A percentile compares a stretch with the other conserved stretches of the same genome.
Evolutionary conservation across 1,140 invertebrate species (phyloP).

Genomic region (Bombus pascuorum): DNA sequence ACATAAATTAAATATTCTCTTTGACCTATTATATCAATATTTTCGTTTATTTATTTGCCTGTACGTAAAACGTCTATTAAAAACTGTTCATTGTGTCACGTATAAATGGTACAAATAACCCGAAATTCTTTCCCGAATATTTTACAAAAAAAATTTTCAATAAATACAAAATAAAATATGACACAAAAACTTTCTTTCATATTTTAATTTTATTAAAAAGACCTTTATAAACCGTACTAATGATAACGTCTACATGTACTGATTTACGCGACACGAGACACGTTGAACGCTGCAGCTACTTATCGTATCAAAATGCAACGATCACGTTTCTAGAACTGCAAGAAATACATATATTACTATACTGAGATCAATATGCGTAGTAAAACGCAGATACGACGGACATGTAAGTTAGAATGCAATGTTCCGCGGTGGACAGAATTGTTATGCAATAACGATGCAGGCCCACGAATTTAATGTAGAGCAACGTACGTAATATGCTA

Average conservation of each 20-base stretch:
- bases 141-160: not conserved
- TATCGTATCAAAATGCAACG: not conserved
- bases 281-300: not conserved
- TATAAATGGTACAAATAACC: not conserved
- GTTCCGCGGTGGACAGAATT: constrained; percentile 32
- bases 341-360: not conserved
- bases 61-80: not conserved
- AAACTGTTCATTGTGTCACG: not conserved
- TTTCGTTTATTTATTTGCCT: too few relatives aligned
- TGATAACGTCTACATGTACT: too few relatives aligned
- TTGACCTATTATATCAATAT: not conserved
- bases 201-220: not conserved
- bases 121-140: not conserved
- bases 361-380: not conserved
- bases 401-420: constrained; percentile 58
- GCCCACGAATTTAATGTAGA: constrained; percentile 61
- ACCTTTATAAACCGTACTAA: not conserved
- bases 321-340: not conserved
- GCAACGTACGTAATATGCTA: constrained; percentile 65
- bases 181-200: not conserved
- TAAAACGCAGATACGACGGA: not conserved
- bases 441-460: constrained; percentile 22
- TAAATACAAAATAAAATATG: not conserved
- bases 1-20: not conserved
- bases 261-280: not conserved